Evolutionary conservation across 2,113 vertebrate genomes (phyloP).

Genomic region (Chloropsis cyanopogon): DNA sequence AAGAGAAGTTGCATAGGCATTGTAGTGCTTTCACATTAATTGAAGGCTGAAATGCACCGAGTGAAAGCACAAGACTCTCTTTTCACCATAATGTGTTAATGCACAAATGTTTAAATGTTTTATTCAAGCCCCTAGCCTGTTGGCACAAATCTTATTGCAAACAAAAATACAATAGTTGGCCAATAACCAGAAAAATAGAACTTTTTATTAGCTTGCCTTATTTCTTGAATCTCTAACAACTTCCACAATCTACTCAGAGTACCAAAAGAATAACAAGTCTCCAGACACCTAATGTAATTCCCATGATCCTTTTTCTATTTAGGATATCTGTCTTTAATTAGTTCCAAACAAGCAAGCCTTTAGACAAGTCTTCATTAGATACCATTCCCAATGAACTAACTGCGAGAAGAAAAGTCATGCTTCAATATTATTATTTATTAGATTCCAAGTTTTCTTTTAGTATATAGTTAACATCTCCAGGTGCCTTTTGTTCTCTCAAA

Average conservation of each 20-base stretch:
- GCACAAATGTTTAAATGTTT: slow-evolving; percentile 74
- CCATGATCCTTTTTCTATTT: slow-evolving; percentile 78
- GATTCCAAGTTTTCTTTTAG: slow-evolving; percentile 68
- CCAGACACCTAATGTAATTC: slow-evolving; percentile 75
- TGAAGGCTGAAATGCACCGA: slow-evolving; percentile 81
- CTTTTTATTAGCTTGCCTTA: slow-evolving; percentile 68
- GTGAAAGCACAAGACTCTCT: slow-evolving; percentile 80
- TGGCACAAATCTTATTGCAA: slow-evolving; percentile 75
- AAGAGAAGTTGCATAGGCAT: slow-evolving; percentile 82
- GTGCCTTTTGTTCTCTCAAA: slow-evolving; percentile 68
- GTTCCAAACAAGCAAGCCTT: slow-evolving; percentile 75
- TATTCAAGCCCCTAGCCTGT: slow-evolving; percentile 73
- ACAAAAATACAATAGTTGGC: slow-evolving; percentile 72
- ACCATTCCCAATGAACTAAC: slow-evolving; percentile 69
- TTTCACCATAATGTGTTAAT: slow-evolving; percentile 80
- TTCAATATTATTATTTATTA: slow-evolving; percentile 67
- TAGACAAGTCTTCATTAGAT: slow-evolving; percentile 70
- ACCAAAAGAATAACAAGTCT: slow-evolving; percentile 67
- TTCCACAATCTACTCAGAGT: slow-evolving; percentile 69
- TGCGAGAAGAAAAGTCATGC: slow-evolving; percentile 55
- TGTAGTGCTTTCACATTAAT: slow-evolving; percentile 87
- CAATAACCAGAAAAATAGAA: slow-evolving; percentile 57
- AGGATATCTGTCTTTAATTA: slow-evolving; percentile 80
- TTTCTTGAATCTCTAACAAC: slow-evolving; percentile 65
- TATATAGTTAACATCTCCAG: slow-evolving; percentile 71